Evolutionary conservation across 2,797 vertebrate genomes (phyloP).

Genomic region (Sebastes variabilis): DNA sequence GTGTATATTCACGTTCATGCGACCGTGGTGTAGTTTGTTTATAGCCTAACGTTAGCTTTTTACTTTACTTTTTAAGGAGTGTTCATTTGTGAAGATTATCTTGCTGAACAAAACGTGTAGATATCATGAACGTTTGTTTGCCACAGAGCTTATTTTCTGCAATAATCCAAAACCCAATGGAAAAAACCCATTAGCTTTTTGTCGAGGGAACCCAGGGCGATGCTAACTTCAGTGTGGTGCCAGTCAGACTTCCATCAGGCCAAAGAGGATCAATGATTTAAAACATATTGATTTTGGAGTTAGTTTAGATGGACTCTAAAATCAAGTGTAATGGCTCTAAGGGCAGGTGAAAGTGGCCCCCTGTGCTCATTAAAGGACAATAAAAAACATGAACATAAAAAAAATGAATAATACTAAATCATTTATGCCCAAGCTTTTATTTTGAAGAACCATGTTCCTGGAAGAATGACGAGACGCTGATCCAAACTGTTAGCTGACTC

Average conservation of each 20-base stretch:
- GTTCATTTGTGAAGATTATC: too few relatives aligned
- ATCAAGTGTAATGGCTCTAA: neutral
- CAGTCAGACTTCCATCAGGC: neutral
- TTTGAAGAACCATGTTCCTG: slow-evolving; percentile 13
- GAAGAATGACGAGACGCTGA: slow-evolving; percentile 9
- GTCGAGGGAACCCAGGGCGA: too few relatives aligned
- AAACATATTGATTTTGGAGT: slow-evolving; percentile 23
- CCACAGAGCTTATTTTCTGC: too few relatives aligned
- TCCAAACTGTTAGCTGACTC: slow-evolving; percentile 32
- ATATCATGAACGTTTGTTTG: too few relatives aligned
- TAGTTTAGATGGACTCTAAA: neutral
- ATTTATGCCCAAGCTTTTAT: neutral
- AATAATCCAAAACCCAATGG: too few relatives aligned
- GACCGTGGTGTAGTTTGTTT: too few relatives aligned
- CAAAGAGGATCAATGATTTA: neutral
- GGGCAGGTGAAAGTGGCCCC: neutral
- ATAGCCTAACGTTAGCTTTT: too few relatives aligned
- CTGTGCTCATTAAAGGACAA: neutral
- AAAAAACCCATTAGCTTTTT: accelerated
- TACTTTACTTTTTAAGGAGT: too few relatives aligned
- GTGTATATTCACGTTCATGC: too few relatives aligned
- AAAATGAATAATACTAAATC: neutral
- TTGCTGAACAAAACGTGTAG: too few relatives aligned
- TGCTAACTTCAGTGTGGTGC: neutral
- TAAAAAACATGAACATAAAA: slow-evolving; percentile 1